Base-by-base conservation (phyloP, 2,113 vertebrate genomes). In the Saimiri boliviensis region DNA sequence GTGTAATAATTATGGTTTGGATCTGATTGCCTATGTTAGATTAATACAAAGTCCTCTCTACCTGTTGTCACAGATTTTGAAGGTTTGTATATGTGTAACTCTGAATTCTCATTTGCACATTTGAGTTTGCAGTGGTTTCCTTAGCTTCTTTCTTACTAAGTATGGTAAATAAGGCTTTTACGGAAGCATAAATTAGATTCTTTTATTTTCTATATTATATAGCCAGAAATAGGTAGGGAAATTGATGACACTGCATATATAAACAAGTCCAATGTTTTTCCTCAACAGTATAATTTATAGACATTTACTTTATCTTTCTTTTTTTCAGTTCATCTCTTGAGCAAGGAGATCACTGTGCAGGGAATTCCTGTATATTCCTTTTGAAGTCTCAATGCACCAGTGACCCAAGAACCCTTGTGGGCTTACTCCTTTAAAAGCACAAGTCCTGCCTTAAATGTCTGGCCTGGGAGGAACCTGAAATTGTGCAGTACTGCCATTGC, bases 81-180 rank as follows among this genome's bases (percentile, higher is more conserved):
- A 85, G 42, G n/a, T 77, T 14, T 9, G 8, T 90, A 0, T 21
- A 14, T 35, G 4, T 25, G 84, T 42, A 63, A 19, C 60, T 91
- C 11, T 89, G 52, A 83, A 60, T 89, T 77, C 19, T 63, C 56
- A 86, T 79, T 40, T 92, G 60, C 14, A 32, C 16, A 21, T 60
- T 90, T 93, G 42, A 90, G 45, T 93, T 86, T 80, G 32, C 58
- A 80, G 8, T 54, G 5, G 19, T 23, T 92, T 76, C 58, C 52
- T 85, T 12, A 76, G 20, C 20, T 45, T 89, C 37, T 74, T 93
- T 96, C 52, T 95, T 60, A 66, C 9, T 25, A n/a, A 76, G 25
- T 47, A 70, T 17, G 54, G 25, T 90, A 32, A 95, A 79, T 77
- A 91, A 88, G 40, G 74, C 13, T n/a, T 94, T 85, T 94, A 47